Conservation (phyloP, 1,140 invertebrate genomes). For the Agrilus planipennis region DNA sequence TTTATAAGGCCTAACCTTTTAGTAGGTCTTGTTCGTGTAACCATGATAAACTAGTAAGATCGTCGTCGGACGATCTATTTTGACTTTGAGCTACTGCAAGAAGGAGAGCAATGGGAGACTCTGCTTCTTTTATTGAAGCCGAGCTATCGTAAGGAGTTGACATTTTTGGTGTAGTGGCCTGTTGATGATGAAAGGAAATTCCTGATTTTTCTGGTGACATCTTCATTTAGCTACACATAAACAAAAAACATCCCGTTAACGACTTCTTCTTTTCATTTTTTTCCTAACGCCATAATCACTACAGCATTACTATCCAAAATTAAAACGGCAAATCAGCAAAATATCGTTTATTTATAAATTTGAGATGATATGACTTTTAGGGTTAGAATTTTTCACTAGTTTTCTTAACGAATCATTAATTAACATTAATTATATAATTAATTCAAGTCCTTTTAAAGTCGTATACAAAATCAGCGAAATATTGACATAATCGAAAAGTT, state of each 20-base stretch:
- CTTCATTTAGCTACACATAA: background rate
- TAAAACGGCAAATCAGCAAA: no score
- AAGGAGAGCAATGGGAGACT: conserved; percentile 29
- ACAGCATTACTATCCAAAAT: background rate
- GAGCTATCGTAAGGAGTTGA: conserved; percentile 28
- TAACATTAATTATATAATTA: no score
- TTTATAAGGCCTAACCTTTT: conserved; percentile 44
- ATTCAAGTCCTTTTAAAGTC: no score
- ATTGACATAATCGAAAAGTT: no score
- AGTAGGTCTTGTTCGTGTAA: conserved; percentile 82
- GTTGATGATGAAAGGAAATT: conserved; percentile 26
- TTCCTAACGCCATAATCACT: background rate
- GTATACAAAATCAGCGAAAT: no score
- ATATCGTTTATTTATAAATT: no score
- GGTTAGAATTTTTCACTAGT: no score
- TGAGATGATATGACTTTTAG: no score
- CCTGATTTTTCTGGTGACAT: conserved; percentile 32
- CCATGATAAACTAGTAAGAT: conserved; percentile 82
- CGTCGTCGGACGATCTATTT: conserved; percentile 41
- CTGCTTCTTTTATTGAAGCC: conserved; percentile 25
- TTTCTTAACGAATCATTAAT: no score
- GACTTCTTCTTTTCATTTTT: background rate
- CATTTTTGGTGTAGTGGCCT: conserved; percentile 25
- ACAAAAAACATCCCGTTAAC: background rate
- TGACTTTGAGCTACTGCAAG: conserved; percentile 30